Base-by-base conservation (phyloP, 1,140 invertebrate species). In the Drosophila burlai region DNA sequence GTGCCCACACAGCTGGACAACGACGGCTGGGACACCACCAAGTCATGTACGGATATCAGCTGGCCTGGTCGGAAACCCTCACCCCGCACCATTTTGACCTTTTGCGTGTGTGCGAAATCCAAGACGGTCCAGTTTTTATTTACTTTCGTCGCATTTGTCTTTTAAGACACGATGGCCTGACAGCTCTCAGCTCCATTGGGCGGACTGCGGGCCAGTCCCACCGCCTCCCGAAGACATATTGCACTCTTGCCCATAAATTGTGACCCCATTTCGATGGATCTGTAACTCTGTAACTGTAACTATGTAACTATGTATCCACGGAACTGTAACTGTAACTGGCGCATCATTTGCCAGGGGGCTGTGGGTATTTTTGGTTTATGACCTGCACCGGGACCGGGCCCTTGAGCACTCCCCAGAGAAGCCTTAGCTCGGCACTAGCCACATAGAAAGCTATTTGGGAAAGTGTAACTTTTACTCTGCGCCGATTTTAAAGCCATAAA, bases 401-500 rank as follows among this genome's bases (percentile, higher is more conserved):
- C 61, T 36, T 67, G 76, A 89, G 78, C 81, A 89, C 85, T 81
- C 85, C 85, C 84, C 65, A 54, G 72, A 81, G 78, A 16, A 63
- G 73, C 16, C 11, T 18, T 18, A 18, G 55, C 16, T n/a, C 10
- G 34, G 15, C 38, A 11, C 42, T 50, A 34, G 54, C 36, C 66
- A 43, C 36, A 57, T 57, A n/a, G 54, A 57, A 57, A 57, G 85
- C 84, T 90, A 81, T 87, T 87, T 81, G 84, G 73, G 84, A 87
- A 87, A 87, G 84, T 89, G 85, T 87, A 87, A 87, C 84, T 87
- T 87, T 87, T 87, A 89, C 84, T 81, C 69, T 26, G 58, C 43
- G 77, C 83, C 85, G 85, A 90, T 89, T 89, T 89, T 90, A 90
- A 89, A 90, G 85, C 85, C 57, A 89, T 89, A 89, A 89, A 87